Conservation (phyloP, 2,797 vertebrate species). For the Melanotaenia maccullochi region DNA sequence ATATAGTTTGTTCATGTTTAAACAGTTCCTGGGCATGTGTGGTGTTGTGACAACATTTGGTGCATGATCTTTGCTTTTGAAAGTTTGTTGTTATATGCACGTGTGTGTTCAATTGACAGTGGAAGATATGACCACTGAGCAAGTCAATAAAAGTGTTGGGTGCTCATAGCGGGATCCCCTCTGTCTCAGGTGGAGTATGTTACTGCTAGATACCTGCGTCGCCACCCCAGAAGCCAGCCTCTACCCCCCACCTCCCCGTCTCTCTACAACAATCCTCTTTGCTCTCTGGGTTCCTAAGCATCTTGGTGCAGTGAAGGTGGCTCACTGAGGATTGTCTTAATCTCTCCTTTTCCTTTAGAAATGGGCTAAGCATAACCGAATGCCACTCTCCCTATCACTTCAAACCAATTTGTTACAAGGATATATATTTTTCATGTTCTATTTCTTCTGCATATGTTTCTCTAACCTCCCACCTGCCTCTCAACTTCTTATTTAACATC, state of each 20-base stretch:
- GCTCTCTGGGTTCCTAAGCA: constrained; percentile 85
- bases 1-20: background rate
- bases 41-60: background rate
- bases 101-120: background rate
- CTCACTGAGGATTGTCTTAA: constrained; percentile 84
- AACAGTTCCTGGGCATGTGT: background rate
- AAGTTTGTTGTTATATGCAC: background rate
- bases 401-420: constrained; percentile 83
- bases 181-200: constrained; percentile 70
- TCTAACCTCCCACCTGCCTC: constrained; percentile 37
- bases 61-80: background rate
- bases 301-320: constrained; percentile 80
- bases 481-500: constrained; percentile 1
- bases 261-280: constrained; percentile 85
- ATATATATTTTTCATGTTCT: constrained; percentile 58
- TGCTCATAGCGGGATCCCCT: constrained; percentile 69
- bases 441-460: constrained; percentile 29
- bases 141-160: constrained; percentile 75
- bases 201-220: constrained; percentile 66
- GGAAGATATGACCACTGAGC: constrained; percentile 65
- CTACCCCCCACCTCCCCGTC: background rate
- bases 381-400: constrained; percentile 81
- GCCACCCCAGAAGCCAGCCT: constrained; percentile 65
- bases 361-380: constrained; percentile 81
- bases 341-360: constrained; percentile 82